A percentile compares a stretch with the other conserved stretches of the same genome.
Conservation (phyloP, 2,113 vertebrate genomes). For the Nipponia nippon region DNA sequence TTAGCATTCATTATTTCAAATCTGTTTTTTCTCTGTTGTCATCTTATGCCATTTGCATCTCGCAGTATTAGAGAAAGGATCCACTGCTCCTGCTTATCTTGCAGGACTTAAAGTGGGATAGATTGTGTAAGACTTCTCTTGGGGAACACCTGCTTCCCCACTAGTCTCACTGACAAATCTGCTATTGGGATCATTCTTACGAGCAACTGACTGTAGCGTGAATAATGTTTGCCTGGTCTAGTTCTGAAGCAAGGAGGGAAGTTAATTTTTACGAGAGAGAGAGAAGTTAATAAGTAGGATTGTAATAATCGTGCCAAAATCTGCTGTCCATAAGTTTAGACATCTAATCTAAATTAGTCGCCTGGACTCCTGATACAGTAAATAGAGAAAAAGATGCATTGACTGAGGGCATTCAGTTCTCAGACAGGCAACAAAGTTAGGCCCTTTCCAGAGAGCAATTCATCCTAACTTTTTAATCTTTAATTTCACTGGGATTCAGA, state of each 20-base stretch:
- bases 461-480: not conserved
- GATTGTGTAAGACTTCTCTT: not conserved
- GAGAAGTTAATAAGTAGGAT: not conserved
- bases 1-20: not conserved
- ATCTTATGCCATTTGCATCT: not conserved
- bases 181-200: not conserved
- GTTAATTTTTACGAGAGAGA: not conserved
- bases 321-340: not conserved
- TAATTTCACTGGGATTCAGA: not conserved
- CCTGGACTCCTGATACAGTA: not conserved
- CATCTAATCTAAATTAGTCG: not conserved
- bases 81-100: not conserved
- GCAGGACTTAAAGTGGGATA: not conserved
- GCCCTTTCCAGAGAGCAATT: not conserved
- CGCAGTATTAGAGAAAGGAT: not conserved
- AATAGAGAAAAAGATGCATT: not conserved
- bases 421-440: not conserved
- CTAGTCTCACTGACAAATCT: not conserved
- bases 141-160: not conserved
- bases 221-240: not conserved
- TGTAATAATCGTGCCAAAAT: not conserved
- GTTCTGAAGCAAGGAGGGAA: not conserved
- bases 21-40: not conserved
- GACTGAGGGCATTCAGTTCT: not conserved
- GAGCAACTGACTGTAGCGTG: not conserved